Evolutionary conservation across 92 coral and sea anemone species (phyloP).

Genomic region (Phenganax marumi): DNA sequence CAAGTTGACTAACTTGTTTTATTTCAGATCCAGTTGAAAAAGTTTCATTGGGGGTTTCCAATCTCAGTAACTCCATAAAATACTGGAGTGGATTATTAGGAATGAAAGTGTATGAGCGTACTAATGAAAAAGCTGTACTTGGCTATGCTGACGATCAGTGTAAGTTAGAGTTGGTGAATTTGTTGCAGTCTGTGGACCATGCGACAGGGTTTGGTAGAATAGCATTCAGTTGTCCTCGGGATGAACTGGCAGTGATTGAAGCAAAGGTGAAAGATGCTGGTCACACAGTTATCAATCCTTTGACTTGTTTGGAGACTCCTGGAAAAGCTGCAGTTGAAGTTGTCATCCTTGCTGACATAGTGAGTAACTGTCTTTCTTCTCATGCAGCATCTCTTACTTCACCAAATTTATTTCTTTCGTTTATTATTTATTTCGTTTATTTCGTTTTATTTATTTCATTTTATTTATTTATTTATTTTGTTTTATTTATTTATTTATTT

Average conservation of each 20-base stretch:
- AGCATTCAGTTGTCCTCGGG: conserved; percentile 88
- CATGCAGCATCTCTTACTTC: neutral
- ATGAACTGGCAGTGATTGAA: conserved; percentile 72
- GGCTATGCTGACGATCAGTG: conserved; percentile 74
- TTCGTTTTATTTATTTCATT: too few species aligned
- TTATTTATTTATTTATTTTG: too few species aligned
- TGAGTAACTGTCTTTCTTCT: conserved; percentile 32
- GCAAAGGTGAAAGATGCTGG: conserved; percentile 62
- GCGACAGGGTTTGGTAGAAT: conserved; percentile 94
- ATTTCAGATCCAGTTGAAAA: conserved; percentile 76
- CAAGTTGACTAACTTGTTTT: too few species aligned
- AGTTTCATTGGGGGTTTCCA: conserved; percentile 78
- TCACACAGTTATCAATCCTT: conserved; percentile 74
- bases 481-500: too few species aligned
- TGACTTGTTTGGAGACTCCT: conserved; percentile 81
- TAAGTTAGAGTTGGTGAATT: conserved; percentile 77
- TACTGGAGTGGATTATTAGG: conserved; percentile 83
- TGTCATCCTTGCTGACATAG: conserved; percentile 88
- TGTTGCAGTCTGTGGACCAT: conserved; percentile 72
- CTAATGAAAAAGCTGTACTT: conserved; percentile 65
- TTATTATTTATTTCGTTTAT: too few species aligned
- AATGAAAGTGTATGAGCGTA: conserved; percentile 71
- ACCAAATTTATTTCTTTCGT: neutral
- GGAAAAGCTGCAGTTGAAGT: conserved; percentile 95
- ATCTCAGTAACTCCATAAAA: conserved; percentile 64